phyloP scores from a whole-genome alignment of 2,888 invertebrate genomes.

The Thera obeliscata region DNA sequence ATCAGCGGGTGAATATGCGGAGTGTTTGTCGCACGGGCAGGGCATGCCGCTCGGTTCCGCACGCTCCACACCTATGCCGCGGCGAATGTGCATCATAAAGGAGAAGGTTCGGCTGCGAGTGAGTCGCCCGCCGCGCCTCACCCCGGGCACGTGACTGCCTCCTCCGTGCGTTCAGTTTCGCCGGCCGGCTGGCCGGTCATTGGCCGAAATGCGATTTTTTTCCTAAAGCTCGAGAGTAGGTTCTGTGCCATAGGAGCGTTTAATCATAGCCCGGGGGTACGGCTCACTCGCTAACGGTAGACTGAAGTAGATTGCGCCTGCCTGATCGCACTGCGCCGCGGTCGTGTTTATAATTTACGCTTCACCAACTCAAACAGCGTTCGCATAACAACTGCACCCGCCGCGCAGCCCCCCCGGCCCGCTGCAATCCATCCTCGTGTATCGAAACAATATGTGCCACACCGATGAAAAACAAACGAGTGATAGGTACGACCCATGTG shows the following conservation, averaged over 20 bases:
- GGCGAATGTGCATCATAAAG: conserved; percentile 81
- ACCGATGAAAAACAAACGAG: conserved; percentile 54
- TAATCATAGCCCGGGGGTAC: conserved; percentile 64
- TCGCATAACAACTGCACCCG: conserved; percentile 66
- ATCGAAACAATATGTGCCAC: conserved; percentile 58
- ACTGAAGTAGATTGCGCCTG: conserved; percentile 54
- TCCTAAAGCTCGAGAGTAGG: conserved; percentile 63
- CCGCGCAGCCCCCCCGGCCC: conserved; percentile 54
- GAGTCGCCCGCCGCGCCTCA: conserved; percentile 81
- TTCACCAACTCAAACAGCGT: conserved; percentile 61
- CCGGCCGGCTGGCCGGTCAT: conserved; percentile 80
- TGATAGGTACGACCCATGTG: conserved; percentile 55
- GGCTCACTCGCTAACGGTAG: conserved; percentile 57
- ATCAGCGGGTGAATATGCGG: conserved; percentile 61
- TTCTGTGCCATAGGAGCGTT: conserved; percentile 70
- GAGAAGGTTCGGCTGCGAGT: conserved; percentile 78
- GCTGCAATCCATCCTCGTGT: conserved; percentile 46
- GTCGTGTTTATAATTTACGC: conserved; percentile 60
- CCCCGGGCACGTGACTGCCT: conserved; percentile 84
- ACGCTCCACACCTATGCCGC: conserved; percentile 80
- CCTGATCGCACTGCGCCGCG: conserved; percentile 36
- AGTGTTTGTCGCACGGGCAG: conserved; percentile 70
- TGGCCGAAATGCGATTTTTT: conserved; percentile 75
- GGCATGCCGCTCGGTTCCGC: conserved; percentile 76
- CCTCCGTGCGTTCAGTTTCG: conserved; percentile 71